phyloP scores from a whole-genome alignment of 2,113 vertebrate genomes.

The Cathartes aura region DNA sequence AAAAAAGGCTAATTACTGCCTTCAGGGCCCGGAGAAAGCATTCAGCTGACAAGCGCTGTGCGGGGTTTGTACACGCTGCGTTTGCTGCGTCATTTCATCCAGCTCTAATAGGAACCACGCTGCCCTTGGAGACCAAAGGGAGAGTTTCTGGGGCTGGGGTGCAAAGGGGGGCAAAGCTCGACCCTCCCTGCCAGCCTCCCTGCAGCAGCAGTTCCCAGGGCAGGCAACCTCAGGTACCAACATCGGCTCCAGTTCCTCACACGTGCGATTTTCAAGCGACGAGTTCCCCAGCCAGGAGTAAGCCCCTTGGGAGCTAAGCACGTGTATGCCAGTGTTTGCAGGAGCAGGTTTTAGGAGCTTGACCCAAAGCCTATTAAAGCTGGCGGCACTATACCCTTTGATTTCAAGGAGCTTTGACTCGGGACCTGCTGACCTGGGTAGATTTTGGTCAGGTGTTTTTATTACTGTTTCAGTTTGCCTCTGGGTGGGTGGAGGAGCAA shows the following conservation, averaged over 20 bases:
- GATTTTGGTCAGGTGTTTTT: background rate
- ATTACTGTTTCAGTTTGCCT: background rate
- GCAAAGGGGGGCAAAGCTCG: background rate
- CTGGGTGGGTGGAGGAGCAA: background rate
- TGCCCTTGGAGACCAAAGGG: background rate
- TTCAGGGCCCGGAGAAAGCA: fast-evolving
- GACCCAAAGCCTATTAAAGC: background rate
- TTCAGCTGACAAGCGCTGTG: background rate
- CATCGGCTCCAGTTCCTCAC: background rate
- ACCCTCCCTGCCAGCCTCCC: background rate
- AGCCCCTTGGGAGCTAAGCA: background rate
- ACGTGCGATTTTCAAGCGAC: fast-evolving
- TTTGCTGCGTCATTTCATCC: background rate
- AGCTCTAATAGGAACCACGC: background rate
- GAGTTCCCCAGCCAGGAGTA: background rate
- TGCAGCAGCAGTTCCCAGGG: background rate
- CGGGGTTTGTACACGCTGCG: fast-evolving
- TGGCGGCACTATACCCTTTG: background rate
- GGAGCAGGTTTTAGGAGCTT: background rate
- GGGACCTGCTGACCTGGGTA: background rate
- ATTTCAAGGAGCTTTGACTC: background rate
- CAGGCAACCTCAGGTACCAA: background rate
- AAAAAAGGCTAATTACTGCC: background rate
- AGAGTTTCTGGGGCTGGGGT: background rate
- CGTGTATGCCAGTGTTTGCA: fast-evolving